Evolutionary conservation across 2,113 vertebrate genomes (phyloP).

Genomic region (Kryptolebias marmoratus): DNA sequence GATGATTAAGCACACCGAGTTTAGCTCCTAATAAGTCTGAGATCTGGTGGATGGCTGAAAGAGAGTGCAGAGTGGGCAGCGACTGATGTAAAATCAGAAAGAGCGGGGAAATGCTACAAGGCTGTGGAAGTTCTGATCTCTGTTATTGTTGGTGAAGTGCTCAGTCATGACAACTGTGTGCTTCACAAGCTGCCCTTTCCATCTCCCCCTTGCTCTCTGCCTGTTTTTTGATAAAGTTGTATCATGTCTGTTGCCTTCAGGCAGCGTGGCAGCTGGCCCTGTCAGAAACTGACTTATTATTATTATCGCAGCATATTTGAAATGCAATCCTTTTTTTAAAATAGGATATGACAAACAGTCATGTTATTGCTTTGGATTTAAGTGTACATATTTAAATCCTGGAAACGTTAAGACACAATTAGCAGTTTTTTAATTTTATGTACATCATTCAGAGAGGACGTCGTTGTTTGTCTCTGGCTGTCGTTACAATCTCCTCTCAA

Average conservation of each 20-base stretch:
- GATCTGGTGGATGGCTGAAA: constrained; percentile 47
- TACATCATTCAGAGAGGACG: background rate
- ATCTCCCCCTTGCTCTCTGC: background rate
- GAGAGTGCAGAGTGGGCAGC: constrained; percentile 10
- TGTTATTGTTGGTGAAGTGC: constrained; percentile 31
- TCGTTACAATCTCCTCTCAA: background rate
- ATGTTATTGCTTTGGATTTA: constrained; percentile 30
- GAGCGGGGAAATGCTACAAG: constrained; percentile 9
- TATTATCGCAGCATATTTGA: constrained; percentile 27
- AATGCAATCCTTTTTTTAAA: constrained; percentile 17
- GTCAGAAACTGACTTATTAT: constrained; percentile 32
- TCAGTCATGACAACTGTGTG: constrained; percentile 22
- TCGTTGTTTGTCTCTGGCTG: constrained; percentile 16
- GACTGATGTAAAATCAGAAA: constrained; percentile 18
- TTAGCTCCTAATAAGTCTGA: constrained; percentile 60
- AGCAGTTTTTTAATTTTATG: background rate
- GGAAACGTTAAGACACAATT: background rate
- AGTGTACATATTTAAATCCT: background rate
- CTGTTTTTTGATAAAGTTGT: constrained; percentile 19
- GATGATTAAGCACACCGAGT: constrained; percentile 61
- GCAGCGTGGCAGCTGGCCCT: constrained; percentile 30
- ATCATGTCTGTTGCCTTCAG: constrained; percentile 26
- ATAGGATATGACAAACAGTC: constrained; percentile 5
- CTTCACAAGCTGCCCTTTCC: constrained; percentile 1
- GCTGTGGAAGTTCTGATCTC: constrained; percentile 11